Evolutionary conservation across 2,113 vertebrate species (phyloP), one percentile per base, ranked within the genome.

Genomic region (Alligator sinensis): DNA sequence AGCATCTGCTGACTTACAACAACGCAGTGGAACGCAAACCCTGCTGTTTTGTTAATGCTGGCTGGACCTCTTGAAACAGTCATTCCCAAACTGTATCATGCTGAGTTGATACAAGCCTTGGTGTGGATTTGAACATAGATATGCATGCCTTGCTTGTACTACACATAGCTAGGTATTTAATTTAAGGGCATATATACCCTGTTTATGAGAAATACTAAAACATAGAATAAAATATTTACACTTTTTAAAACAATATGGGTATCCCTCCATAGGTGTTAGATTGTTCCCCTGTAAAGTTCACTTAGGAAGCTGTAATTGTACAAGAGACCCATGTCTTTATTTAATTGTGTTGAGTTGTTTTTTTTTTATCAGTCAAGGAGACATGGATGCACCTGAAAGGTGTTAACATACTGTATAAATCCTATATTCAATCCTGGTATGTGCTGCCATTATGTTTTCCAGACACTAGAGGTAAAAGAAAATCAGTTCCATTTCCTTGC

Each of bases 71-170:
- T 94, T 55, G 54, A 88, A 92, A 93, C 89, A 95, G 81, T 75
- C 87, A 75, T 57, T 88, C 82, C 87, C 80, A 76, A 82, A 55
- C 89, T 91, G n/a, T 34, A 82, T 93, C 85, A 91, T 25, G 84
- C 86, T 93, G 91, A 94, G 90, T 16, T 92, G 77, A 92, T 93
- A 91, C 82, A 95, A 90, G 88, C 93, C 94, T 97, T 96, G 94
- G 95, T 93, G 96, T 96, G 91, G 92, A 92, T 94, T 94, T 94
- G 78, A 91, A 84, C 47, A 82, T 82, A 75, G 91, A 92, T 80
- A 47, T 81, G 83, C 62, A 82, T 72, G 66, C 79, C 72, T 89
- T 91, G 58, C 84, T 84, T 89, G 89, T 95, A 92, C 93, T 93
- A 96, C 94, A 96, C 92, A 93, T 59, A 94, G 85, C 91, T 63